phyloP scores from a whole-genome alignment of 2,113 vertebrate species.

The Plecotus auritus region DNA sequence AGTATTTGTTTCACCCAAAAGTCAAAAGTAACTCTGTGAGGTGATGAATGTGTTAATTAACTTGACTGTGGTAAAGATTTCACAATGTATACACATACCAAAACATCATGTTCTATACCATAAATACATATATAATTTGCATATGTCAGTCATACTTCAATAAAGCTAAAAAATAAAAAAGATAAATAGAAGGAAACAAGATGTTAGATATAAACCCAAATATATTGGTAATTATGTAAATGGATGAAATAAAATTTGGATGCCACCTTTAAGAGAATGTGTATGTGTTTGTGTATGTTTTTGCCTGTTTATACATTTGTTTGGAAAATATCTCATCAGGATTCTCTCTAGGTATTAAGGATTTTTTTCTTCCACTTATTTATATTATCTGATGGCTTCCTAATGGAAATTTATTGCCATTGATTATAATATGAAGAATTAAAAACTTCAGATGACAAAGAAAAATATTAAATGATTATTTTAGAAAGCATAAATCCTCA shows the following conservation, averaged over 20 bases:
- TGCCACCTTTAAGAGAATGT: neutral
- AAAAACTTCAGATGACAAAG: neutral
- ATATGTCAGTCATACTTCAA: neutral
- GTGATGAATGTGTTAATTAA: neutral
- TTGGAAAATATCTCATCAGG: neutral
- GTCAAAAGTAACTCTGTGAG: neutral
- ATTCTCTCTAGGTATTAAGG: neutral
- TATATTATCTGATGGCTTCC: neutral
- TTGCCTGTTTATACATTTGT: neutral
- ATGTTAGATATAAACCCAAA: neutral
- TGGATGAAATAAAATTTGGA: neutral
- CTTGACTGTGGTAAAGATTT: neutral
- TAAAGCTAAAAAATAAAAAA: neutral
- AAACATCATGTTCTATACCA: neutral
- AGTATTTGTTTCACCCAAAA: neutral
- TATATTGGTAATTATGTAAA: neutral
- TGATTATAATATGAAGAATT: neutral
- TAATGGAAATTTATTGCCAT: neutral
- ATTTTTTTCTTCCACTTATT: neutral
- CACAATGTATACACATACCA: neutral
- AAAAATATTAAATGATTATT: neutral
- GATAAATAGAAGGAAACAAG: neutral
- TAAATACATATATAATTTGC: neutral
- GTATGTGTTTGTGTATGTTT: neutral
- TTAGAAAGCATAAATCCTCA: neutral